Conservation (phyloP, 2,113 vertebrate genomes). For the Gorsachius goisagi region DNA sequence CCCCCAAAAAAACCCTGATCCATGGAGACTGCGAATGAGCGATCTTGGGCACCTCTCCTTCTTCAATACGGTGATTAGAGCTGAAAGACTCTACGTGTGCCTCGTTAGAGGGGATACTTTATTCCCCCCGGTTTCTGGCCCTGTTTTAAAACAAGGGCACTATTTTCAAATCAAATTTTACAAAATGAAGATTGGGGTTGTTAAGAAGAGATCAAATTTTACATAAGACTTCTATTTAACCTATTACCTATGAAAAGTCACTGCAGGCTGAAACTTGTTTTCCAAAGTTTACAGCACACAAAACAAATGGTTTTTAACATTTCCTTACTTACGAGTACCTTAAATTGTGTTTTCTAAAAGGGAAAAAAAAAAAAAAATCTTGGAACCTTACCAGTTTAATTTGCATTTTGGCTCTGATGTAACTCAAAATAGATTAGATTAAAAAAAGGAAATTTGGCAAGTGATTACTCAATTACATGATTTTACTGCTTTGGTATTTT, state of each 20-base stretch:
- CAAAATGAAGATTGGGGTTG: background rate
- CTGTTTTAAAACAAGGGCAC: conserved; percentile 7
- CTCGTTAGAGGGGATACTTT: background rate
- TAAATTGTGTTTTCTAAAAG: conserved; percentile 69
- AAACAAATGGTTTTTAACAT: conserved; percentile 64
- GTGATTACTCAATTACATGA: conserved; percentile 79
- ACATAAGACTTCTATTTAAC: conserved; percentile 57
- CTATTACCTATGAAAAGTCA: conserved; percentile 51
- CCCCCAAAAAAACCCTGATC: background rate
- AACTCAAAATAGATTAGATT: conserved; percentile 82
- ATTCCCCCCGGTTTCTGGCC: conserved; percentile 2
- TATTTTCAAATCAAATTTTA: conserved; percentile 40
- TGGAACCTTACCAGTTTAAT: conserved; percentile 76
- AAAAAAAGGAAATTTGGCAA: conserved; percentile 81
- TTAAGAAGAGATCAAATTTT: conserved; percentile 59
- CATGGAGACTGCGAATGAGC: background rate
- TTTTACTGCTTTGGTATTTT: conserved; percentile 81
- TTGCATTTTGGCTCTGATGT: conserved; percentile 79
- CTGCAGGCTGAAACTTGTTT: conserved; percentile 65
- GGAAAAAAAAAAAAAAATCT: background rate
- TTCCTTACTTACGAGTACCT: conserved; percentile 65
- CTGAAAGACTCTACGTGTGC: background rate
- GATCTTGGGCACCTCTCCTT: background rate
- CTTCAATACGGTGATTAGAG: background rate
- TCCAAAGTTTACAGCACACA: conserved; percentile 33